Percentiles rank a stretch among this genome's conserved stretches.
Evolutionary conservation across 2,888 invertebrate species (phyloP).

Genomic region (Polyploca ridens): DNA sequence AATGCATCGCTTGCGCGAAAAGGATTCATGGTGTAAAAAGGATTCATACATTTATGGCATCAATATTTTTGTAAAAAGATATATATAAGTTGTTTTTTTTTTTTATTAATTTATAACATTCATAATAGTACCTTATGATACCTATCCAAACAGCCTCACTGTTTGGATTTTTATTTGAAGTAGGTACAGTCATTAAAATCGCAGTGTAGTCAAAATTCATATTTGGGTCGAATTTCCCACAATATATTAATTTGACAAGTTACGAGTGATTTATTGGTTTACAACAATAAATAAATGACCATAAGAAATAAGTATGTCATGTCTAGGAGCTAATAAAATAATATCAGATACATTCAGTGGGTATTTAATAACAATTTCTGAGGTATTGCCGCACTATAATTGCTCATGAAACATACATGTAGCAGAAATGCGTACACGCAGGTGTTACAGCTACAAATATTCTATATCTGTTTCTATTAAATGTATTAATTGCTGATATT

Average conservation of each 20-base stretch:
- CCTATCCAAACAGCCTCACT: too few relatives aligned
- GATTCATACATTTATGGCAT: not conserved
- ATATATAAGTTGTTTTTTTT: too few relatives aligned
- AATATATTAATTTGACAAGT: not conserved
- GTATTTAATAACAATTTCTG: slow-evolving; percentile 53
- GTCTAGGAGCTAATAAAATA: slow-evolving; percentile 18
- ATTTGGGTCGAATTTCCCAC: not conserved
- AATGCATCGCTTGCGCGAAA: slow-evolving; percentile 21
- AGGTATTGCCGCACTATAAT: slow-evolving; percentile 57
- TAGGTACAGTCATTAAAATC: not conserved
- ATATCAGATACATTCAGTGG: slow-evolving; percentile 36
- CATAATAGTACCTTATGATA: too few relatives aligned
- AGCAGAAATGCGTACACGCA: slow-evolving; percentile 48
- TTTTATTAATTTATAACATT: too few relatives aligned
- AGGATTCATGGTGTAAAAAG: not conserved
- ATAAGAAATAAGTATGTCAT: slow-evolving; percentile 10
- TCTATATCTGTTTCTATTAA: slow-evolving; percentile 47
- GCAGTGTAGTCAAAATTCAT: not conserved
- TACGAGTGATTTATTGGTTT: not conserved
- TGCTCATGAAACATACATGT: slow-evolving; percentile 65
- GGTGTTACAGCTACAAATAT: slow-evolving; percentile 44
- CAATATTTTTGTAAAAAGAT: not conserved
- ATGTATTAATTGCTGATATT: slow-evolving; percentile 15
- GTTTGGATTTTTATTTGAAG: too few relatives aligned
- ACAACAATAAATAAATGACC: slow-evolving; percentile 10